Evolutionary conservation across 2,888 invertebrate genomes (phyloP).

Genomic region (Volucella inanis): DNA sequence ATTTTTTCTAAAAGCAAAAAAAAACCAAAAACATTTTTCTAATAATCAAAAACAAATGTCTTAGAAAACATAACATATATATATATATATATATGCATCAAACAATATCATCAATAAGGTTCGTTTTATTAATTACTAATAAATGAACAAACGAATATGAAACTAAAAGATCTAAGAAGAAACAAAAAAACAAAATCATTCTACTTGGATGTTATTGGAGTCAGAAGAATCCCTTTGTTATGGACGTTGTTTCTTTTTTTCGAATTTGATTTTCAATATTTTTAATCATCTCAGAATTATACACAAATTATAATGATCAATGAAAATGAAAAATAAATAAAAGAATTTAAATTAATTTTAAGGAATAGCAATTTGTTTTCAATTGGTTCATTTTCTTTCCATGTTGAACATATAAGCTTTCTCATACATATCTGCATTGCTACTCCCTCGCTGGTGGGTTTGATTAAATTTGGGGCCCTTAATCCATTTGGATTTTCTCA

Average conservation of each 20-base stretch:
- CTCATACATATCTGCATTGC: no score
- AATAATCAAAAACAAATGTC: constrained; percentile 42
- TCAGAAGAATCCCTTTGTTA: constrained; percentile 13
- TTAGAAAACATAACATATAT: constrained; percentile 14
- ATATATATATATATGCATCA: constrained; percentile 46
- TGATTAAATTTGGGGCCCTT: no score
- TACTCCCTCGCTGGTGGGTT: no score
- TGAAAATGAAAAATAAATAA: constrained; percentile 59
- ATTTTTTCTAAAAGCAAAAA: constrained; percentile 63
- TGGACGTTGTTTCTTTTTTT: constrained; percentile 30
- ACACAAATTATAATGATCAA: constrained; percentile 60
- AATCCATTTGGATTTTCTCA: no score
- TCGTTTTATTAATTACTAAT: constrained; percentile 41
- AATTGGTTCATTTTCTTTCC: not conserved
- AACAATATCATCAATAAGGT: constrained; percentile 57
- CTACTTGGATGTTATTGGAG: constrained; percentile 10
- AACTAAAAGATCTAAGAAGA: not conserved
- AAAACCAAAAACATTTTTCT: constrained; percentile 37
- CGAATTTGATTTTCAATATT: constrained; percentile 25
- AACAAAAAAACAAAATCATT: constrained; percentile 27
- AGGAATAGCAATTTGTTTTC: constrained; percentile 21
- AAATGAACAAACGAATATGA: constrained; percentile 20
- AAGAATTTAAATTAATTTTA: constrained; percentile 70
- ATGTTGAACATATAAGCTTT: no score
- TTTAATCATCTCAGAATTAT: constrained; percentile 58